phyloP scores from a whole-genome alignment of 92 coral and sea anemone genomes.

The Paragorgia papillata region DNA sequence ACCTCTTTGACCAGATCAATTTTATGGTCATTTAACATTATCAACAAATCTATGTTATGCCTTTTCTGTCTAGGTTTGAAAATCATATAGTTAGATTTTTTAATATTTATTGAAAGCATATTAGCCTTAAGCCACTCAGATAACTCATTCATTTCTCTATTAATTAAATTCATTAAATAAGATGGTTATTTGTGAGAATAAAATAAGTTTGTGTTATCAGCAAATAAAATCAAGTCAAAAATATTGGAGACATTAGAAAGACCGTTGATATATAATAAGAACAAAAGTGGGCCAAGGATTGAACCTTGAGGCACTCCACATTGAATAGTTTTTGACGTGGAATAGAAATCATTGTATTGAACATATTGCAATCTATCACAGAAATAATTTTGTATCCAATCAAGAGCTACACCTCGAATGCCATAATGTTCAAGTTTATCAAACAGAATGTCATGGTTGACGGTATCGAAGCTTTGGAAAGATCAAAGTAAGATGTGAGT shows the following conservation, averaged over 20 bases:
- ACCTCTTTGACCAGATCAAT: no score
- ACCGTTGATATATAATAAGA: conserved; percentile 31
- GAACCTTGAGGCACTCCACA: conserved; percentile 54
- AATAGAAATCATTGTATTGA: conserved; percentile 17
- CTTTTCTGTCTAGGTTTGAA: not conserved
- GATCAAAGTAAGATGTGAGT: no score
- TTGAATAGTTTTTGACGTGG: not conserved
- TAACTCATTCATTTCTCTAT: no score
- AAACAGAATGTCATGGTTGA: conserved; percentile 3
- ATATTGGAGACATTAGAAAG: conserved; percentile 12
- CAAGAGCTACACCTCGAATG: not conserved
- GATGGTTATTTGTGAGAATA: not conserved
- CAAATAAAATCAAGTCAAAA: conserved; percentile 20
- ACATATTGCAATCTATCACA: conserved; percentile 20
- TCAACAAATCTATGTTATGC: no score
- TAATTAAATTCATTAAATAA: no score
- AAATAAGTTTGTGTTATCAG: conserved; percentile 36
- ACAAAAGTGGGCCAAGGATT: conserved; percentile 29
- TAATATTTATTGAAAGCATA: no score
- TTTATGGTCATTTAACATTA: no score
- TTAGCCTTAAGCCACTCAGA: no score
- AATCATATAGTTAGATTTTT: no score
- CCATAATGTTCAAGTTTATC: conserved; percentile 6
- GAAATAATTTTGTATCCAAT: not conserved
- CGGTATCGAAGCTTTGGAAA: not conserved